Conservation (phyloP, 2,888 invertebrate genomes). For the Agriopis leucophaearia region DNA sequence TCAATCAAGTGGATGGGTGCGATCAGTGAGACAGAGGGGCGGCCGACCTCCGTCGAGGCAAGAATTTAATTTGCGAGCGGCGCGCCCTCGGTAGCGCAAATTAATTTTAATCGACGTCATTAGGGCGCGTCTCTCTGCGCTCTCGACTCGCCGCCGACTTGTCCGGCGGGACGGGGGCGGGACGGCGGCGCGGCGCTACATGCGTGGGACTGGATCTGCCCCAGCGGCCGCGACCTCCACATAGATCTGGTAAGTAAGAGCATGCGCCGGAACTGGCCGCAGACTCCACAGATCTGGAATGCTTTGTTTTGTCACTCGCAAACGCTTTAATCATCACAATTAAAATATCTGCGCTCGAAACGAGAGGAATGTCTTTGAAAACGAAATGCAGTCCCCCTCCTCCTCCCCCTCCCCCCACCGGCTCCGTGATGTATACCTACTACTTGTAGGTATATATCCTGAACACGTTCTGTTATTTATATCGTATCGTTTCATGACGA, state of each 20-base stretch:
- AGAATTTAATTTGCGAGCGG: slow-evolving; percentile 78
- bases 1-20: slow-evolving; percentile 61
- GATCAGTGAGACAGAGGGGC: slow-evolving; percentile 53
- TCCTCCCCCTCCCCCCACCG: slow-evolving; percentile 21
- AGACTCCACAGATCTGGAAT: slow-evolving; percentile 57
- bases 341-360: slow-evolving; percentile 66
- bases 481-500: slow-evolving; percentile 52
- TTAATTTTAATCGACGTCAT: slow-evolving; percentile 84
- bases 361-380: slow-evolving; percentile 72
- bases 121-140: slow-evolving; percentile 54
- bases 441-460: slow-evolving; percentile 11
- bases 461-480: slow-evolving; percentile 55
- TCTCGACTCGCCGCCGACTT: slow-evolving; percentile 48
- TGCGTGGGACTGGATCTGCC: not conserved
- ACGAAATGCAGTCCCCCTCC: slow-evolving; percentile 54
- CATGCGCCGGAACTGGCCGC: slow-evolving; percentile 28
- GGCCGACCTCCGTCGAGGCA: slow-evolving; percentile 51
- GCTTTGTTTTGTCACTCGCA: slow-evolving; percentile 67
- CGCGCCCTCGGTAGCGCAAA: slow-evolving; percentile 60
- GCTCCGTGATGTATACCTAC: not conserved
- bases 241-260: not conserved
- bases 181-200: not conserved
- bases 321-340: slow-evolving; percentile 76
- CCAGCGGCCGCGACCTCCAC: not conserved
- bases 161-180: not conserved